Percentiles rank a stretch among this genome's conserved stretches.
Conservation (phyloP, 2,888 invertebrate species). For the Cyrtodaria siliqua region DNA sequence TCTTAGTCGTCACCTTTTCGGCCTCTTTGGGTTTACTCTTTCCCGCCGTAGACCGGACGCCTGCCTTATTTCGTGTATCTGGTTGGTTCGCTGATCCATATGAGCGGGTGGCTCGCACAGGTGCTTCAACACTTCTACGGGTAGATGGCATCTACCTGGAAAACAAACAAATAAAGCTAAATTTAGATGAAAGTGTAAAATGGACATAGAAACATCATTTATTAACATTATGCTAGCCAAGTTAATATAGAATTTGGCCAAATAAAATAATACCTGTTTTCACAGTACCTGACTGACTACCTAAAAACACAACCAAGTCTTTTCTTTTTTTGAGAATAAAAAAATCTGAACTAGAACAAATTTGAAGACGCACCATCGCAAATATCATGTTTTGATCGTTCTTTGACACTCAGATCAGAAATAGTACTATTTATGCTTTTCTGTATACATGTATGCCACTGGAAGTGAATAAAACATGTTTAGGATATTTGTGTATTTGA, state of each 20-base stretch:
- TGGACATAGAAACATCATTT: neutral
- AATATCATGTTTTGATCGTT: too few species aligned
- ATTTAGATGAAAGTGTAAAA: neutral
- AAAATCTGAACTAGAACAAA: too few species aligned
- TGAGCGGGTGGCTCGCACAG: slow-evolving; percentile 11
- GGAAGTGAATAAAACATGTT: too few species aligned
- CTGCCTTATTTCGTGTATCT: neutral
- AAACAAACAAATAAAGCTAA: neutral
- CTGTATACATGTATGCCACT: too few species aligned
- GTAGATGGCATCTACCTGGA: slow-evolving; percentile 24
- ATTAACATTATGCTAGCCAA: neutral
- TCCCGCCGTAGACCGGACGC: neutral
- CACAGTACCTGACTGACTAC: too few species aligned
- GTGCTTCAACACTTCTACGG: slow-evolving; percentile 9
- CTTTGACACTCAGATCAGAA: too few species aligned
- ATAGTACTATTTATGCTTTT: too few species aligned
- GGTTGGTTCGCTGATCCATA: neutral
- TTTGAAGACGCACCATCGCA: too few species aligned
- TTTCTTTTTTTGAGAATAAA: too few species aligned
- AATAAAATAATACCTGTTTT: neutral
- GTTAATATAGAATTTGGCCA: neutral
- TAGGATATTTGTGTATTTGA: too few species aligned
- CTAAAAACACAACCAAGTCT: too few species aligned
- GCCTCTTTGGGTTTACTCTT: neutral
- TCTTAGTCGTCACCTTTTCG: neutral